Evolutionary conservation across 2,113 vertebrate species (phyloP), one percentile per base, ranked within the genome.

Genomic region (Aythya baeri): DNA sequence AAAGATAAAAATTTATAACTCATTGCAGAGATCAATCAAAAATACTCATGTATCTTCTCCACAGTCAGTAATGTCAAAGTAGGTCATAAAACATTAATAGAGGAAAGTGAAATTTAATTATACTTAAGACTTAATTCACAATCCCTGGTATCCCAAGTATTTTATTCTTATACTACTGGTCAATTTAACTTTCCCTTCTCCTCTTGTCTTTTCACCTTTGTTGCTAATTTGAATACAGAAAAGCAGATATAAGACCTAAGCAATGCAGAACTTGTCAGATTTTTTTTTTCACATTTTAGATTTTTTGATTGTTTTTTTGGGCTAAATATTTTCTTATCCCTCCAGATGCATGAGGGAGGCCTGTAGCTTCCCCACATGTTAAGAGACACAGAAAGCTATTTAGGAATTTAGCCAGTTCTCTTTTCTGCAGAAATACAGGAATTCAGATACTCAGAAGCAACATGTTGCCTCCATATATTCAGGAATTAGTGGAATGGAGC

Each of bases 1-100:
- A 90, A 75, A 93, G 65, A 72, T 43, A 71, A 72, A 61, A 78
- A 93, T 83, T 93, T 91, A 49, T 76, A 49, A 87, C 62, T n/a
- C 12, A 0, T 34, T 67, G 34, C 49, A 79, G 59, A 68, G 68
- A 36, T 92, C 26, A 41, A 36, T 91, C 67, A 85, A 44, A 89
- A 94, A 71, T 43, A 81, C n/a, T 23, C 55, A 34, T 7, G 34
- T n/a, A 46, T 72, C 32, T 81, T 71, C 34, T 89, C 46, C 18
- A 52, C 16, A 17, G 70, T 75, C 29, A 75, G 22, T 71, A 86
- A 94, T 41, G 29, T 86, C 76, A 81, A 66, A 86, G 52, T 16
- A 50, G 46, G 34, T 78, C 50, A 91, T 94, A 90, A 95, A 90
- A 83, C 34, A 88, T 71, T 78, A 73, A 79, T 58, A 67, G 34